Evolutionary conservation across 2,113 vertebrate genomes (phyloP).

Genomic region (Melanocharis versteri): DNA sequence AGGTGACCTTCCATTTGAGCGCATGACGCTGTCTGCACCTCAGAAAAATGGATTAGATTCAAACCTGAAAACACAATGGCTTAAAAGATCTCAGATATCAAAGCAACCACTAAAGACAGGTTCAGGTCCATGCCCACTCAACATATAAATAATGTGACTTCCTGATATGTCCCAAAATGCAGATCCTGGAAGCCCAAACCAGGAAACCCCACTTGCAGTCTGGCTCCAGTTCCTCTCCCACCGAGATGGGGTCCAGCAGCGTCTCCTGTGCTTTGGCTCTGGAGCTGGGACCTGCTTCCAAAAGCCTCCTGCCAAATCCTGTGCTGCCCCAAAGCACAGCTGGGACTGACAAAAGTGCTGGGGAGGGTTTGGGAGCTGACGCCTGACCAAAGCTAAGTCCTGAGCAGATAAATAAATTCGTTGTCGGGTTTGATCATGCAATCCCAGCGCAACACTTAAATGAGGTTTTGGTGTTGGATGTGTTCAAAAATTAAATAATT

Average conservation of each 20-base stretch:
- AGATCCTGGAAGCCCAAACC: background rate
- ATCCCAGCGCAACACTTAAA: background rate
- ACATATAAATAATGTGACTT: background rate
- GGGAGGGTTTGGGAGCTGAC: background rate
- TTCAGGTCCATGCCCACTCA: background rate
- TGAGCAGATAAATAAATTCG: background rate
- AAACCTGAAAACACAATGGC: background rate
- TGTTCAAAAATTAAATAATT: background rate
- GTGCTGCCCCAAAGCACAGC: fast-evolving
- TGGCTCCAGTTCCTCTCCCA: background rate
- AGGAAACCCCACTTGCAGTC: background rate
- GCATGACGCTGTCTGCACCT: background rate
- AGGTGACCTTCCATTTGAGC: background rate
- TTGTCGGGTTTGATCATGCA: background rate
- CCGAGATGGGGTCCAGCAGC: background rate
- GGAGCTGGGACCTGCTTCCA: background rate
- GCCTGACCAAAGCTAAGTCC: background rate
- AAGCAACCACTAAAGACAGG: background rate
- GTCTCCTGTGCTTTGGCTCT: background rate
- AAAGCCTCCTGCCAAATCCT: background rate
- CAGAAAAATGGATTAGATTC: background rate
- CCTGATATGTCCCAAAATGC: background rate
- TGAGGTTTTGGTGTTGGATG: background rate
- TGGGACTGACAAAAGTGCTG: background rate
- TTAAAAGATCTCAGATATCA: background rate